These are phyloP conservation scores for Craterocephalus amniculus DNA, from an alignment of 2,797 vertebrate genomes.

Conservation along the genomic window DNA sequence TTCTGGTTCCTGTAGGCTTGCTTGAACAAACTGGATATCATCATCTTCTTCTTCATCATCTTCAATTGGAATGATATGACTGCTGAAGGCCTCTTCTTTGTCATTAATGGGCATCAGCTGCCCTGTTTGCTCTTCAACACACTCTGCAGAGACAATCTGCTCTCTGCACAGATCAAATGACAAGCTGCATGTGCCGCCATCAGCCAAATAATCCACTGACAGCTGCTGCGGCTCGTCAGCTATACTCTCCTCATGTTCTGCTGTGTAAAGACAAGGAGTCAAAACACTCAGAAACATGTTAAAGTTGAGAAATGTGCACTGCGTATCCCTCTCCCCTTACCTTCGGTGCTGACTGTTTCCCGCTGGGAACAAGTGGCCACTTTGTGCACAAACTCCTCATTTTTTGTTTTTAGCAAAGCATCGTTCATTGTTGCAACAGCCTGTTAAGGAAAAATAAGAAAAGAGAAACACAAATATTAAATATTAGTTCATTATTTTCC, in stretches of 20 bases:
- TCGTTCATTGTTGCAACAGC: constrained; percentile 18
- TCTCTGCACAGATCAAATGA: constrained; percentile 37
- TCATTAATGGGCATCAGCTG: constrained; percentile 42
- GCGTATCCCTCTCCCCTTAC: neutral
- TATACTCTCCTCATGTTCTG: constrained; percentile 37
- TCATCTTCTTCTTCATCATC: constrained; percentile 49
- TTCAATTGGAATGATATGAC: constrained; percentile 66
- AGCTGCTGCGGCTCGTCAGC: constrained; percentile 33
- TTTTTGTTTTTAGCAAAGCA: constrained; percentile 57
- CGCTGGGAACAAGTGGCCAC: constrained; percentile 26
- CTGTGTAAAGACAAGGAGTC: constrained; percentile 24
- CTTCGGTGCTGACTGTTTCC: constrained; percentile 19
- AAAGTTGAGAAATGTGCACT: neutral
- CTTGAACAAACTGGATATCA: constrained; percentile 60
- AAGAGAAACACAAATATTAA: neutral
- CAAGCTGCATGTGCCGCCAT: constrained; percentile 37
- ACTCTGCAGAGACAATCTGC: constrained; percentile 20
- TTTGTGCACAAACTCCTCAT: constrained; percentile 55
- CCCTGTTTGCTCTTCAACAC: constrained; percentile 34
- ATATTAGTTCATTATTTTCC: neutral
- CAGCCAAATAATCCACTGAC: constrained; percentile 8
- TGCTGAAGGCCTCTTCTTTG: constrained; percentile 50
- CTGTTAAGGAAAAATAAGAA: constrained; percentile 41
- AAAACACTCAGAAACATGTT: constrained; percentile 10
- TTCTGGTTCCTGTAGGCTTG: constrained; percentile 38